A percentile compares a stretch with the other conserved stretches of the same genome.
Evolutionary conservation across 2,888 invertebrate genomes (phyloP).

Genomic region (Palloptera scutellata): DNA sequence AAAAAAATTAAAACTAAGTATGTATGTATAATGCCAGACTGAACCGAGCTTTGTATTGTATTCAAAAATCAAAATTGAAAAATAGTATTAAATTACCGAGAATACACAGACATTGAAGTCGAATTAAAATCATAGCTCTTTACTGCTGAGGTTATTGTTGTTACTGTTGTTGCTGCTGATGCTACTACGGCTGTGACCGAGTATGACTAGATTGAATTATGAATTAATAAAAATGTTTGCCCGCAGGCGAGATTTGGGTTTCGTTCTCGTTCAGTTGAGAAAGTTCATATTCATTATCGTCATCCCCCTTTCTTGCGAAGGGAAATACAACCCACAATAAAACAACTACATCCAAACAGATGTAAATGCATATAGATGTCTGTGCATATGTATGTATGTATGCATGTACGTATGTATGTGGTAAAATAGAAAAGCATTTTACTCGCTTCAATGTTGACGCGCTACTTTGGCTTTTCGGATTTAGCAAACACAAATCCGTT

Average conservation of each 20-base stretch:
- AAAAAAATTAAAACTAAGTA: slow-evolving; percentile 12
- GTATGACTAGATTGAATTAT: slow-evolving; percentile 60
- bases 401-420: not conserved
- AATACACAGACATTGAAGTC: slow-evolving; percentile 48
- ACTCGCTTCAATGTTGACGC: slow-evolving; percentile 40
- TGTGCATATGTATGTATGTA: too few relatives aligned
- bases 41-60: slow-evolving; percentile 39
- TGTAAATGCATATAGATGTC: too few relatives aligned
- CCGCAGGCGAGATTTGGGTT: slow-evolving; percentile 64
- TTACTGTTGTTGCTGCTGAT: not conserved
- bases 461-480: slow-evolving; percentile 56
- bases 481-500: slow-evolving; percentile 54
- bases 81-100: slow-evolving; percentile 55
- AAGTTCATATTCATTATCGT: slow-evolving; percentile 23
- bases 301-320: slow-evolving; percentile 20
- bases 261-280: slow-evolving; percentile 39
- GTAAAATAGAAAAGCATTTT: slow-evolving; percentile 28
- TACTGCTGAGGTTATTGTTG: slow-evolving; percentile 2
- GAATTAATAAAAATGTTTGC: slow-evolving; percentile 64
- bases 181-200: slow-evolving; percentile 3
- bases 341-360: too few relatives aligned
- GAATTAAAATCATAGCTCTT: slow-evolving; percentile 46
- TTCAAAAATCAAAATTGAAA: slow-evolving; percentile 47
- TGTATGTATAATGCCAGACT: slow-evolving; percentile 27
- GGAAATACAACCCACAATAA: too few relatives aligned